Percentiles rank a stretch among this genome's conserved stretches.
phyloP scores from a whole-genome alignment of 2,888 invertebrate species.

The Morpho helenor region DNA sequence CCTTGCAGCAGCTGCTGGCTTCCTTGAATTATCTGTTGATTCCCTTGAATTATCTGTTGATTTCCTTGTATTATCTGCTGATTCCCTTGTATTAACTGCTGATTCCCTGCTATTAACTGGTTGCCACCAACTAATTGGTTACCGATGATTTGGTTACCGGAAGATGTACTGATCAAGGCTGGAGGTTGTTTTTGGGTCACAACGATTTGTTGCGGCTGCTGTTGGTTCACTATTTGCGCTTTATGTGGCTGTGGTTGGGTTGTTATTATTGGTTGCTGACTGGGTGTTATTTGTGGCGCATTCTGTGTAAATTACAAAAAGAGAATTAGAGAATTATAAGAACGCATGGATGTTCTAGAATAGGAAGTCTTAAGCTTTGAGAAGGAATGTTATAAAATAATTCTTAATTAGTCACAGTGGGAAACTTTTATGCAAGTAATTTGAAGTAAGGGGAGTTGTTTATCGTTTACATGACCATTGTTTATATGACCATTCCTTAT shows the following conservation, averaged over 20 bases:
- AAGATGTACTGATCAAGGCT: slow-evolving; percentile 52
- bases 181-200: slow-evolving; percentile 68
- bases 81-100: slow-evolving; percentile 40
- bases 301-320: slow-evolving; percentile 43
- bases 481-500: no score
- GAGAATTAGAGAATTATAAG: no score
- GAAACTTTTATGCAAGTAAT: no score
- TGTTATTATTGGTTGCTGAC: slow-evolving; percentile 72
- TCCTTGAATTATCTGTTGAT: slow-evolving; percentile 39
- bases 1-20: slow-evolving; percentile 53
- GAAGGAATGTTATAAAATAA: no score
- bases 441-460: no score
- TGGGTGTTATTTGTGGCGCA: slow-evolving; percentile 63
- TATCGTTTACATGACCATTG: no score
- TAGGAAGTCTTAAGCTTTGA: no score
- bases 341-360: no score
- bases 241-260: slow-evolving; percentile 77
- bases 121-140: slow-evolving; percentile 31
- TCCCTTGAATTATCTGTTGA: slow-evolving; percentile 27
- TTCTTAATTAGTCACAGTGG: no score
- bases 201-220: slow-evolving; percentile 58
- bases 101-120: slow-evolving; percentile 33
- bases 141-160: slow-evolving; percentile 44
- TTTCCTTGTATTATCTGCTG: slow-evolving; percentile 52
- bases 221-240: slow-evolving; percentile 64